A percentile compares a stretch with the other conserved stretches of the same genome.
Evolutionary conservation across 92 coral and sea anemone species (phyloP).

Genomic region (Siderastrea siderea): DNA sequence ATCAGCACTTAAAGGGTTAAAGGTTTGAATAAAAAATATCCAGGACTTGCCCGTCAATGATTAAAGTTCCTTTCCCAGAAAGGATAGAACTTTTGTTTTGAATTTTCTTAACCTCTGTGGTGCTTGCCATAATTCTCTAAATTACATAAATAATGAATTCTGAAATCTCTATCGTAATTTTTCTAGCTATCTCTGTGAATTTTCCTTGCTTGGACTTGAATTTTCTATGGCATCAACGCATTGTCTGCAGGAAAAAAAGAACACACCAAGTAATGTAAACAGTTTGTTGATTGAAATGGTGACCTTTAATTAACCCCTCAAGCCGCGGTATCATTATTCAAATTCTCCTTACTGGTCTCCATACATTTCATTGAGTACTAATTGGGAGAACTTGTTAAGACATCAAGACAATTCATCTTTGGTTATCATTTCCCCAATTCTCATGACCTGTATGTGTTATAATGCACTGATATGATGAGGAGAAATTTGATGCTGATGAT

Average conservation of each 20-base stretch:
- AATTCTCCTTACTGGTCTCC: too few relatives aligned
- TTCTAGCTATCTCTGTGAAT: not conserved
- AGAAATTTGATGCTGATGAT: too few relatives aligned
- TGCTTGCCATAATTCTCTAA: not conserved
- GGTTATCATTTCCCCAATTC: too few relatives aligned
- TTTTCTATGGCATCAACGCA: constrained; percentile 58
- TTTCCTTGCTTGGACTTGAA: constrained; percentile 13
- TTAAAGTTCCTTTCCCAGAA: not conserved
- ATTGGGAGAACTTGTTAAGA: too few relatives aligned
- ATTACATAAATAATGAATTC: not conserved
- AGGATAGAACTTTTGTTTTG: not conserved
- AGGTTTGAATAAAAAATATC: too few relatives aligned
- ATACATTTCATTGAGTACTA: too few relatives aligned
- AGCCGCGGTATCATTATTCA: too few relatives aligned
- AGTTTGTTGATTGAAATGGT: not conserved
- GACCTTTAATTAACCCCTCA: too few relatives aligned
- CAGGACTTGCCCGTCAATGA: not conserved
- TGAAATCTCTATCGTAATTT: not conserved
- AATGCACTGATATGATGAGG: too few relatives aligned
- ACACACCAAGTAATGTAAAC: not conserved
- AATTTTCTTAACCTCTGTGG: not conserved
- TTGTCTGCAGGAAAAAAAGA: constrained; percentile 23
- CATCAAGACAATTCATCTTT: too few relatives aligned
- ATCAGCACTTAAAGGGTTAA: too few relatives aligned
- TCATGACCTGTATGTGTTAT: too few relatives aligned